A percentile compares a stretch with the other conserved stretches of the same genome.
These are phyloP conservation scores for Salvator merianae DNA, from an alignment of 2,113 vertebrate species.

Conservation along the genomic window DNA sequence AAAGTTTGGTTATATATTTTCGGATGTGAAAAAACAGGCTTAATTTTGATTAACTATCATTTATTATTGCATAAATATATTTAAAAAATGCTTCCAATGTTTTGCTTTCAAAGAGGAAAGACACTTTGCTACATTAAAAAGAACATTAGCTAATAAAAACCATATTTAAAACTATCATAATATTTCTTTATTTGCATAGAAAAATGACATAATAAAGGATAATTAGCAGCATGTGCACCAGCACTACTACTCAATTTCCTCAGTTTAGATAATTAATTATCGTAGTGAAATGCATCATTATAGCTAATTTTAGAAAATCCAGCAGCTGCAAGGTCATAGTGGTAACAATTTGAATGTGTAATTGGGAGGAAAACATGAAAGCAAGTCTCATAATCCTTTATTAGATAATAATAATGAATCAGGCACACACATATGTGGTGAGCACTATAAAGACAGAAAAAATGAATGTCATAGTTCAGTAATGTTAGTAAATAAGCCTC, in stretches of 20 bases:
- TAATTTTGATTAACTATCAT: constrained; percentile 29
- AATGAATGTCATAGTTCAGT: constrained; percentile 48
- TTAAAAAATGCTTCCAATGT: neutral
- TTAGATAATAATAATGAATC: constrained; percentile 66
- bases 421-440: constrained; percentile 19
- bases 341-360: constrained; percentile 67
- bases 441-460: constrained; percentile 53
- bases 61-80: constrained; percentile 25
- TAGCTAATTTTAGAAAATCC: constrained; percentile 71
- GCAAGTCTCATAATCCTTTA: constrained; percentile 71
- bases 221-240: constrained; percentile 69
- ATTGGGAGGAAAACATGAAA: constrained; percentile 68
- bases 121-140: constrained; percentile 46
- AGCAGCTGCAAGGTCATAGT: constrained; percentile 72
- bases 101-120: constrained; percentile 21
- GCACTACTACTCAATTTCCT: constrained; percentile 68
- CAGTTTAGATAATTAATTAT: constrained; percentile 74
- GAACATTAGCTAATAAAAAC: constrained; percentile 66
- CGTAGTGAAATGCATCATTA: constrained; percentile 71
- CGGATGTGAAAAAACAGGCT: constrained; percentile 19
- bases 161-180: constrained; percentile 70
- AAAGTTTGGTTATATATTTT: constrained; percentile 2
- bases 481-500: constrained; percentile 9
- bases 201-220: constrained; percentile 73
- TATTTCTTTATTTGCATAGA: constrained; percentile 75